Percentiles rank a stretch among this genome's conserved stretches.
phyloP scores from a whole-genome alignment of 2,797 vertebrate genomes.

The Antrozous pallidus region DNA sequence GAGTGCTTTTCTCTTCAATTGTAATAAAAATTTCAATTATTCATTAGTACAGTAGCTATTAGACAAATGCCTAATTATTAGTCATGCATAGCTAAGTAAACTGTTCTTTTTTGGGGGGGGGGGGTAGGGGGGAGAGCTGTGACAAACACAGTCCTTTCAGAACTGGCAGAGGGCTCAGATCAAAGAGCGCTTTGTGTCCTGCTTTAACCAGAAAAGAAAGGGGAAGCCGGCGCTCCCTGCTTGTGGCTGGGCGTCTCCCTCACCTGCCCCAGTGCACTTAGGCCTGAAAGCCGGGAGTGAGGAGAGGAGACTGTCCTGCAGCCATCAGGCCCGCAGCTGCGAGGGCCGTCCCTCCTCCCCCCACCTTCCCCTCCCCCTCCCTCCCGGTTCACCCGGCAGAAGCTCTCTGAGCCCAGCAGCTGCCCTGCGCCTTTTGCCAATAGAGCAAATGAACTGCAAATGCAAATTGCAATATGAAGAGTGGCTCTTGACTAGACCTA shows the following conservation, averaged over 20 bases:
- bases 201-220: neutral
- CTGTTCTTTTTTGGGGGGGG: neutral
- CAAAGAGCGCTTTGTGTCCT: neutral
- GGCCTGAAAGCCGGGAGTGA: neutral
- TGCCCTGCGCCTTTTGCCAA: neutral
- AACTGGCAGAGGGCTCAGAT: conserved; percentile 11
- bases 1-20: neutral
- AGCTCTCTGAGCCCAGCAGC: neutral
- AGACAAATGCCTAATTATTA: conserved; percentile 65
- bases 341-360: no score
- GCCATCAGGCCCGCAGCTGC: neutral
- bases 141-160: neutral
- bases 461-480: neutral
- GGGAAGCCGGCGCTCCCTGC: neutral
- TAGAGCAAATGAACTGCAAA: conserved; percentile 30
- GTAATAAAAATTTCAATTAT: conserved; percentile 60
- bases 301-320: neutral
- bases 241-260: neutral
- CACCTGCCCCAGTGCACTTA: neutral
- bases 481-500: neutral
- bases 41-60: conserved; percentile 53
- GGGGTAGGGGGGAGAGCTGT: neutral
- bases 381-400: neutral
- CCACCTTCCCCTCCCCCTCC: no score
- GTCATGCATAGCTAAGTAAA: conserved; percentile 55